A percentile compares a stretch with the other conserved stretches of the same genome.
Conservation (phyloP, 2,797 vertebrate genomes). For the Pangasius larnaudii region DNA sequence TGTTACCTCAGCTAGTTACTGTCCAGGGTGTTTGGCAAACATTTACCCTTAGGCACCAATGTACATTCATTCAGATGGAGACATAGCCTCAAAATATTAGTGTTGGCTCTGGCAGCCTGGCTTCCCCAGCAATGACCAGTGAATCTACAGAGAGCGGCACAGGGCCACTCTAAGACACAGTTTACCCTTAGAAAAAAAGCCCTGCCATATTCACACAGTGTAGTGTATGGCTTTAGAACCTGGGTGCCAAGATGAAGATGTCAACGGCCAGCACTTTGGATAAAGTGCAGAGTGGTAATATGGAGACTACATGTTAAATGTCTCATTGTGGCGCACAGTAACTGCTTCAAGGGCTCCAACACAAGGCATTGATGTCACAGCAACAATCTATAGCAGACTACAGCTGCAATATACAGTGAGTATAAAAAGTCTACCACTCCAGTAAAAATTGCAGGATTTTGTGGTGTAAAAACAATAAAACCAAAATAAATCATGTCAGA, state of each 20-base stretch:
- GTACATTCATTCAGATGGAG: constrained; percentile 34
- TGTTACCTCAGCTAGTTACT: constrained; percentile 23
- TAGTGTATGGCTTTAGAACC: constrained; percentile 41
- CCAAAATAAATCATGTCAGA: not conserved
- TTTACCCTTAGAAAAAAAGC: constrained; percentile 9
- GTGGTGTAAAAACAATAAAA: not conserved
- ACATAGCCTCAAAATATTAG: constrained; percentile 56
- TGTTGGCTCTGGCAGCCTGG: constrained; percentile 42
- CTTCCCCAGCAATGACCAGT: constrained; percentile 37
- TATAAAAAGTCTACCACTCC: not conserved
- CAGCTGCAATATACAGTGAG: not conserved
- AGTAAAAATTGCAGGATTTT: not conserved
- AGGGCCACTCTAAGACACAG: constrained; percentile 22
- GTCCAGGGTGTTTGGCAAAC: constrained; percentile 31
- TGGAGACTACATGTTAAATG: constrained; percentile 45
- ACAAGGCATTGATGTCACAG: constrained; percentile 1
- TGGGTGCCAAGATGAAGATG: constrained; percentile 27
- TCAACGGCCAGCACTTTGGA: constrained; percentile 9
- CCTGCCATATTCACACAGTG: constrained; percentile 15
- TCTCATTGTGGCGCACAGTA: constrained; percentile 41
- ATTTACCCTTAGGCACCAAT: constrained; percentile 25
- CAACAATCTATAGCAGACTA: constrained; percentile 17
- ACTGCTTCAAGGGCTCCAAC: constrained; percentile 26
- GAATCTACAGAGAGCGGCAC: constrained; percentile 33
- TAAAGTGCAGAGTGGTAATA: constrained; percentile 31